These are phyloP conservation scores for Sander vitreus DNA, from an alignment of 2,113 vertebrate genomes.

Conservation along the genomic window DNA sequence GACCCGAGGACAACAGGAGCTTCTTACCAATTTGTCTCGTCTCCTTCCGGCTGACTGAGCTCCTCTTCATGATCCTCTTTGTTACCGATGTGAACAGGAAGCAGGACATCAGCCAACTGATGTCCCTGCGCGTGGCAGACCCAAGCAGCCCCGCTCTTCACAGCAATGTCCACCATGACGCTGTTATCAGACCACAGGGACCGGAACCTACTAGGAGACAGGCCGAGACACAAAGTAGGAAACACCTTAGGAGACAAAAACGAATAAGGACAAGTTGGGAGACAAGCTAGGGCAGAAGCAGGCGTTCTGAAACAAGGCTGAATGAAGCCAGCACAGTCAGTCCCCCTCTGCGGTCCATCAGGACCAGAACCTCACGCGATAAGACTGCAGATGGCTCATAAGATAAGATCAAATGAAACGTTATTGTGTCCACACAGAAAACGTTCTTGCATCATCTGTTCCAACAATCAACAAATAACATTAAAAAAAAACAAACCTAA, in stretches of 20 bases:
- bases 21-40: slow-evolving; percentile 27
- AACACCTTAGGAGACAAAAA: neutral
- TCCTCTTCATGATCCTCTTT: slow-evolving; percentile 17
- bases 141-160: slow-evolving; percentile 63
- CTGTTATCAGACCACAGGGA: neutral
- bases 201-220: neutral
- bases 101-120: slow-evolving; percentile 51
- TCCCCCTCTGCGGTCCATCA: no score
- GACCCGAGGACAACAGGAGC: no score
- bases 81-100: slow-evolving; percentile 23
- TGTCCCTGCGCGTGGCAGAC: slow-evolving; percentile 17
- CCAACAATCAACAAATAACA: no score
- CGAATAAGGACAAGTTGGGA: neutral
- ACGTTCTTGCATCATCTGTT: no score
- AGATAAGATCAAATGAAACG: no score
- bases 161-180: slow-evolving; percentile 64
- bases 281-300: no score
- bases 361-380: no score
- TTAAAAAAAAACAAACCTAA: no score
- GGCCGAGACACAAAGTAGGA: neutral
- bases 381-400: no score
- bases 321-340: no score
- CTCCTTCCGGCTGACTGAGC: neutral
- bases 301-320: no score
- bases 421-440: no score